Base-by-base conservation (phyloP, 2,113 vertebrate genomes). In the Elephantulus edwardii region DNA sequence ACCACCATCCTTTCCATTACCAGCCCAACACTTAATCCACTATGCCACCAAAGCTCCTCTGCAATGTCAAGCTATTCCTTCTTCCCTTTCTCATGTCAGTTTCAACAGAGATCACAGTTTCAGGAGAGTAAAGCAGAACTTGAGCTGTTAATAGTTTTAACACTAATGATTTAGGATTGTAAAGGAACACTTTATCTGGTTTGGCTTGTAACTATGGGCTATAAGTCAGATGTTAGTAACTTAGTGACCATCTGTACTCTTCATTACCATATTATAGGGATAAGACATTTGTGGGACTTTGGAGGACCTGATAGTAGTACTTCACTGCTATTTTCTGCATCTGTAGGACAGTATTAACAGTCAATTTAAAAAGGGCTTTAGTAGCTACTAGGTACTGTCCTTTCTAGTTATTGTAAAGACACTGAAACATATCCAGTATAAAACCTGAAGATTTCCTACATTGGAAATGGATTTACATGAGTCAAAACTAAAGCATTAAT, bases 301-400 rank as follows among this genome's bases (percentile, higher is more conserved):
- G 38, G 30, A 88, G 56, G 68, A 80, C 66, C 76, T 83, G 71
- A 87, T 79, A 87, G 50, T 3, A 83, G 76, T 86, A 78, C 50
- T 92, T 94, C 87, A 93, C 54, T 85, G 92, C 42, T 89, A 68
- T 84, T 85, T 89, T 78, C 88, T 92, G 89, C 62, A 87, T 54
- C 44, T 91, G 38, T 42, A 72, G 62, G 85, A 28, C n/a, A 88
- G 19, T 58, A 94, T 86, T 89, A 48, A 92, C 66, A 88, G 66
- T 40, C 89, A 70, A 54, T 71, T 93, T 70, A 81, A 90, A 83
- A 88, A 76, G 46, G 19, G 50, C 66, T 81, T 71, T 42, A 90
- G 3, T 85, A 71, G 46, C 74, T 70, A 83, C 26, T 86, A 79
- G 56, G 19, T 66, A 86, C 24, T 76, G 19, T 42, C 70, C 14